A percentile compares a stretch with the other conserved stretches of the same genome.
Evolutionary conservation across 1,140 invertebrate genomes (phyloP).

Genomic region (Anastrepha obliqua): DNA sequence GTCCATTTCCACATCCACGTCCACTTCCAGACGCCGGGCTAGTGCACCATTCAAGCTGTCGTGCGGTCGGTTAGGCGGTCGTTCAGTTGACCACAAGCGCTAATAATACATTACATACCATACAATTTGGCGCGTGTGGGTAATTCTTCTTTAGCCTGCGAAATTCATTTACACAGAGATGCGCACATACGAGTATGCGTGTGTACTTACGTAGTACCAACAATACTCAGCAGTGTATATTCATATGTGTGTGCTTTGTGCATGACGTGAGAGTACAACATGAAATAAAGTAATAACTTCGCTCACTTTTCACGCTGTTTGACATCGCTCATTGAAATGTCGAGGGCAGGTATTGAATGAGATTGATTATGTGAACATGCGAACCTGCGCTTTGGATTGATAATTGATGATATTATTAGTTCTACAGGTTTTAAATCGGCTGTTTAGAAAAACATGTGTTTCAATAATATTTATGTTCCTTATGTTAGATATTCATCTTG

Average conservation of each 20-base stretch:
- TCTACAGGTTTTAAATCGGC: too few species aligned
- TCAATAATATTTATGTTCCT: too few species aligned
- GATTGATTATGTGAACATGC: slow-evolving; percentile 33
- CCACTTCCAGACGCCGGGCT: not conserved
- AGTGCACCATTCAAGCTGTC: not conserved
- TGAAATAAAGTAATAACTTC: slow-evolving; percentile 36
- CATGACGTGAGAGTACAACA: not conserved
- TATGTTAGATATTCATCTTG: too few species aligned
- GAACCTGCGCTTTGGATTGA: not conserved
- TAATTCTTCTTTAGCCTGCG: not conserved
- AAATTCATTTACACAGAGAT: not conserved
- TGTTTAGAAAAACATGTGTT: too few species aligned
- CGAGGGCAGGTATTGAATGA: slow-evolving; percentile 2
- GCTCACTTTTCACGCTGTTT: slow-evolving; percentile 28
- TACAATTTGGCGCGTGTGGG: not conserved
- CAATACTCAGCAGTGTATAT: not conserved
- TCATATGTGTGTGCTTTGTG: not conserved
- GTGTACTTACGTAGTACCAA: not conserved
- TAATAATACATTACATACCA: slow-evolving; percentile 1
- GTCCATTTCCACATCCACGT: not conserved
- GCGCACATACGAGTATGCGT: not conserved
- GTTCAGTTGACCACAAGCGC: not conserved
- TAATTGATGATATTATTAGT: not conserved
- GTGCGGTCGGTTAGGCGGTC: not conserved
- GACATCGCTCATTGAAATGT: slow-evolving; percentile 29